Base-by-base conservation (phyloP, 2,888 invertebrate genomes). In the Macaria notata region DNA sequence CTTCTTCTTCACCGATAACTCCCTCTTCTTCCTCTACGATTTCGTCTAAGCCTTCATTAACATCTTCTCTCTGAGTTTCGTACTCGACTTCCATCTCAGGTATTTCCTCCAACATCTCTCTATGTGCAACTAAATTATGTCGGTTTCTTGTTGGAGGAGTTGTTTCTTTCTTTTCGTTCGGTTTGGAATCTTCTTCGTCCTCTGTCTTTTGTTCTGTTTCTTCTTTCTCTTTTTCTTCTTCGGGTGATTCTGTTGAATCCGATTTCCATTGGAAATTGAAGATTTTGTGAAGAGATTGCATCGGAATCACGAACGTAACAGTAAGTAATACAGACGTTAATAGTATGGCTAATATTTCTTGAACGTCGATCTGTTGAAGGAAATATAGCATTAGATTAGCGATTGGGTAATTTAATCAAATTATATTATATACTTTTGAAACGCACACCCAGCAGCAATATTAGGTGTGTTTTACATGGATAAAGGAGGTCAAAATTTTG, bases 241-340 rank as follows among this genome's bases (percentile, higher is more conserved):
- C 63, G 38, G 58, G 41, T 31, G 62, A 55, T 33, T 65, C 64
- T 53, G 72, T 57, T 43, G 46, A 58, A 29, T 62, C 50, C 30
- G 66, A 62, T 63, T 70, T 79, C 45, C 65, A 66, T 64, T 75
- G 59, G 49, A 79, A 80, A 1, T 69, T 69, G 49, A 84, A 77
- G 9, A 81, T 42, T 76, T 86, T 88, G 36, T 85, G 84, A 5
- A 90, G 54, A 3, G 84, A 83, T 68, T 94, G 94, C 85, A 94
- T 93, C 3, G 95, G 95, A 66, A 94, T 91, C 69, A 95, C 93
- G 57, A 95, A 93, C 41, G 94, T 86, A 52, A 95, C 71, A 0
- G 95, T 94, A 58, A 95, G 66, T 46, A 93, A 61, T 9, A 86
- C 75, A 0, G 94, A 93, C 47, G 91, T 79, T 19, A 89, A 47